A percentile compares a stretch with the other conserved stretches of the same genome.
These are phyloP conservation scores for Etheostoma perlongum DNA, from an alignment of 2,797 vertebrate species.

Conservation along the genomic window DNA sequence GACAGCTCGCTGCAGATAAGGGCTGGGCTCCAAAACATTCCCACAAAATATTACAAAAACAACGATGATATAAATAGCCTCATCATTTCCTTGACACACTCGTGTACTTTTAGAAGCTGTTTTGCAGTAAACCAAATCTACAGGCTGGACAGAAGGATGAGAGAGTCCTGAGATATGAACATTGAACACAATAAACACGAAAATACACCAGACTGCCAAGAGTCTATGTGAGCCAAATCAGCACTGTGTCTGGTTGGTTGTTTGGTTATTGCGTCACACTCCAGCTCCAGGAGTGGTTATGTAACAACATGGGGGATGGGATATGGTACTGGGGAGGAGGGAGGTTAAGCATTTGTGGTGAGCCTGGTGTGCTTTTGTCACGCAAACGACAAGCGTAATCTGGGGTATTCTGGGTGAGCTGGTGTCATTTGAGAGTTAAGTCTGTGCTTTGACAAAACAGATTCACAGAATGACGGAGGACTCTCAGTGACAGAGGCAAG, in stretches of 20 bases:
- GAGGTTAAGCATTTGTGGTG: conserved; percentile 5
- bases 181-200: not conserved
- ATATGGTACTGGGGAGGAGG: not conserved
- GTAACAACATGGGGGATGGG: conserved; percentile 56
- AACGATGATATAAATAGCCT: conserved; percentile 54
- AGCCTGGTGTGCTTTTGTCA: conserved; percentile 24
- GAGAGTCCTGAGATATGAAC: conserved; percentile 19
- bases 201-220: conserved; percentile 24
- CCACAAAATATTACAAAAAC: conserved; percentile 51
- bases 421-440: conserved; percentile 10
- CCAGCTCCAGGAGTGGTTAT: conserved; percentile 53
- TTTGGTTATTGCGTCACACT: conserved; percentile 49
- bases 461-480: conserved; percentile 3
- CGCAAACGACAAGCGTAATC: conserved; percentile 22
- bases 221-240: conserved; percentile 40
- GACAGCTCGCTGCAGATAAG: not conserved
- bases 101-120: conserved; percentile 2
- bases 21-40: conserved; percentile 30
- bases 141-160: not conserved
- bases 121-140: conserved; percentile 6
- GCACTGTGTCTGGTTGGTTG: conserved; percentile 28
- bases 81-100: conserved; percentile 30
- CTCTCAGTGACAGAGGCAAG: conserved; percentile 1
- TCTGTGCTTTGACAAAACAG: conserved; percentile 18
- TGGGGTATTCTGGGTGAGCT: conserved; percentile 31